Base-by-base conservation (phyloP, 2,113 vertebrate genomes). In the Struthio camelus region DNA sequence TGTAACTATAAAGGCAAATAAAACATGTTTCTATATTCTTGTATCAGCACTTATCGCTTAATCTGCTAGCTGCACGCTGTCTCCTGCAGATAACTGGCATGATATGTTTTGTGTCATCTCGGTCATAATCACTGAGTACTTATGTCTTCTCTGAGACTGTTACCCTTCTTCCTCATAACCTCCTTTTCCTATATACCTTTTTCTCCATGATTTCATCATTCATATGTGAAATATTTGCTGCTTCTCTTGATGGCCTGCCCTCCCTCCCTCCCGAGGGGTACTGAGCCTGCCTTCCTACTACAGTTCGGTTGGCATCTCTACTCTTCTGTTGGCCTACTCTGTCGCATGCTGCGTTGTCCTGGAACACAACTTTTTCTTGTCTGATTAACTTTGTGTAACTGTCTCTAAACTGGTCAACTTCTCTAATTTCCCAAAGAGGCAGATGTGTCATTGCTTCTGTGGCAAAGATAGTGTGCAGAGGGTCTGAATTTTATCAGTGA, bases 51-150 rank as follows among this genome's bases (percentile, higher is more conserved):
- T 73, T 89, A 19, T 10, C 14, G 19, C 32, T 59, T 79, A 27
- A 4, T 76, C 42, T 89, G 19, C 32, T 32, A 46, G 28, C 27
- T 81, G 42, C 11, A 16, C 9, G 6, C 0, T 23, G 34, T 75
- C 54, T 88, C n/a, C 66, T 53, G 28, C 19, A 30, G 28, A 19
- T 80, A 46, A 42, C 40, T 34, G 30, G 12, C 6, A 2, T 22
- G 51, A 16, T 76, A 66, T 44, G 2, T 80, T 87, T 87, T 87
- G 10, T 70, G 24, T 82, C 18, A 14, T 14, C 80, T 81, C 77
- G 19, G 38, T 14, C 0, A 0, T 40, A 20, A 46, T 87, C 36
- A 36, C 46, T 10, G 10, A 7, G 30, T 19, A 15, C 10, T 44
- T 75, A 8, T 1, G 0, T 80, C 44, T 82, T 65, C 56, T 69